Base-by-base conservation (phyloP, 2,797 vertebrate species). In the Trachurus trachurus region DNA sequence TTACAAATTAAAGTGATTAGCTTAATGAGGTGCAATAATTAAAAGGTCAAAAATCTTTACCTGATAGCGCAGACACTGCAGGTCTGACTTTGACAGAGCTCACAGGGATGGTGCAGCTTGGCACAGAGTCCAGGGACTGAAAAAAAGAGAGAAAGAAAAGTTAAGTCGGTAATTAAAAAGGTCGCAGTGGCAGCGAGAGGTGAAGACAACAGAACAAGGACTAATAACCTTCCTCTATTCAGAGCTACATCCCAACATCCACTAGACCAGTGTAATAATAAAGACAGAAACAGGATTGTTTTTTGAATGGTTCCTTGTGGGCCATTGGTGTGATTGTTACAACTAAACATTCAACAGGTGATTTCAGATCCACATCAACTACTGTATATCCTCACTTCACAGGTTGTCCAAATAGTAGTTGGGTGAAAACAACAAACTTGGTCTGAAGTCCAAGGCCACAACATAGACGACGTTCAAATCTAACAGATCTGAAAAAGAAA, bases 31-130 rank as follows among this genome's bases (percentile, higher is more conserved):
- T 64, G 76, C 69, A 76, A 61, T 77, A 83, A 87, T 83, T 80
- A 83, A 54, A 91, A 87, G 76, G 84, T 87, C 69, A 79, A 62
- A 40, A 78, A 34, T 69, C 71, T 83, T 76, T 49, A 54, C 52
- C 11, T 31, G 45, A 49, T 58, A 8, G 29, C 54, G 63, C 12
- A 45, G 6, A 45, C 45, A 60, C 31, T 37, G 29, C 68, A 22
- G 53, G n/a, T 44, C 42, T 37, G 71, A 72, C 49, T 78, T 56
- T 61, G 57, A 58, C 40, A 68, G 31, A 34, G 60, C 59, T 70
- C 11, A 3, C 16, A 16, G 29, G 59, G 31, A 26, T 40, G 19
- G 57, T 57, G 22, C 26, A 53, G 58, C 19, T 11, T 29, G 42
- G 45, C 34, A 11, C 54, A n/a, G 50, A 12, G 52, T 42, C 62